phyloP scores from a whole-genome alignment of 1,140 invertebrate genomes.

The Drosophila azteca region DNA sequence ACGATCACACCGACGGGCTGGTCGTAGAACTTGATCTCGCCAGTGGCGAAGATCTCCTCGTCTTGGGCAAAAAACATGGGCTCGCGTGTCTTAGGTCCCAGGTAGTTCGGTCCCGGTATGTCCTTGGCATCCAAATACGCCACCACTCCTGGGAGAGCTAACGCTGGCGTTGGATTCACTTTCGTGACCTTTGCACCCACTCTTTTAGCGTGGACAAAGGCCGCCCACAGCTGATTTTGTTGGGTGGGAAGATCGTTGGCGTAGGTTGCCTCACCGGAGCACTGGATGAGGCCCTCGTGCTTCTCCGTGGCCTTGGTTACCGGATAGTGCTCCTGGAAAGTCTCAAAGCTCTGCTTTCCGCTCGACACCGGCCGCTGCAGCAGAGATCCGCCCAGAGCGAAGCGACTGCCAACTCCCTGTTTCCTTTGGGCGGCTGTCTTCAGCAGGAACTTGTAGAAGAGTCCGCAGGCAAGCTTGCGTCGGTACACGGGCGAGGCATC shows the following conservation, averaged over 20 bases:
- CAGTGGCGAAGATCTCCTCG: slow-evolving; percentile 84
- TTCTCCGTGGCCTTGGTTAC: slow-evolving; percentile 90
- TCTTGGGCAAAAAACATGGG: slow-evolving; percentile 54
- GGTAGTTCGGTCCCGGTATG: slow-evolving; percentile 86
- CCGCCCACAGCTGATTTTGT: slow-evolving; percentile 87
- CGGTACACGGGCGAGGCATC: slow-evolving; percentile 88
- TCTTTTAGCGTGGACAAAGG: slow-evolving; percentile 86
- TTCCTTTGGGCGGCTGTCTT: slow-evolving; percentile 83
- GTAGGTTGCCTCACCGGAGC: slow-evolving; percentile 89
- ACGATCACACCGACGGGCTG: slow-evolving; percentile 90
- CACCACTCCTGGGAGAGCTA: slow-evolving; percentile 88
- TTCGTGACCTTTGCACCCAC: slow-evolving; percentile 85
- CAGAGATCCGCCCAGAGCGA: slow-evolving; percentile 83
- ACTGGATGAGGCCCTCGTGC: slow-evolving; percentile 88
- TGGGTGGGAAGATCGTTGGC: slow-evolving; percentile 86
- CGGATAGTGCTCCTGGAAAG: slow-evolving; percentile 88
- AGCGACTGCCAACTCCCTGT: slow-evolving; percentile 71
- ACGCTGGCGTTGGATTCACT: slow-evolving; percentile 86
- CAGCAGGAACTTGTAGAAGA: slow-evolving; percentile 90
- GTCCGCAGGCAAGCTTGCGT: slow-evolving; percentile 87
- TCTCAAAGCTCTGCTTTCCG: slow-evolving; percentile 88
- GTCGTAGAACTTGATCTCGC: slow-evolving; percentile 86
- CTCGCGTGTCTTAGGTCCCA: slow-evolving; percentile 48
- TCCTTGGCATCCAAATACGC: slow-evolving; percentile 88
- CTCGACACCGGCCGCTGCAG: slow-evolving; percentile 87